phyloP scores from a whole-genome alignment of 2,888 invertebrate species.

The Nezara viridula region DNA sequence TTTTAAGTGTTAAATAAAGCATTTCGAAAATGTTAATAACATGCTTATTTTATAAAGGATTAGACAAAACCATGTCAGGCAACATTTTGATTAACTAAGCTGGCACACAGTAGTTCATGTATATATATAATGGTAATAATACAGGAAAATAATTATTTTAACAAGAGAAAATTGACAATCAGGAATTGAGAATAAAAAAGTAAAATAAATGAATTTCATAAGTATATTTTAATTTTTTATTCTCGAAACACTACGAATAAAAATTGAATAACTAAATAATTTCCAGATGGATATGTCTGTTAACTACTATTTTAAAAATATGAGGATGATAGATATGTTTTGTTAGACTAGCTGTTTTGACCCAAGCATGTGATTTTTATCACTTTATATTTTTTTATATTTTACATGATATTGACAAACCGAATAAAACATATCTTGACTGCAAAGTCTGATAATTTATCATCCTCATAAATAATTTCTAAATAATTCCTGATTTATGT shows the following conservation, averaged over 20 bases:
- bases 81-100: background rate
- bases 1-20: background rate
- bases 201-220: background rate
- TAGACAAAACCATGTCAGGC: background rate
- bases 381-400: no score
- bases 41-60: background rate
- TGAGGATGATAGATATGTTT: no score
- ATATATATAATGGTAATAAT: background rate
- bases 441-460: no score
- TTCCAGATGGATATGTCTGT: no score
- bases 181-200: background rate
- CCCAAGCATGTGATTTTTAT: no score
- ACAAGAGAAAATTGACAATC: background rate
- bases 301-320: no score
- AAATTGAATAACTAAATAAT: background rate
- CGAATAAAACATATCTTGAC: no score
- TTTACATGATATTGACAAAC: no score
- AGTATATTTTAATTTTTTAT: background rate
- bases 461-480: no score
- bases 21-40: background rate
- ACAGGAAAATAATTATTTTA: background rate
- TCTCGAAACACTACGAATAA: background rate
- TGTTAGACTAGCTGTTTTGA: no score
- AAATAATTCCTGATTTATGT: slow-evolving; percentile 14
- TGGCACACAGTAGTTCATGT: slow-evolving; percentile 21